Percentiles rank a stretch among this genome's conserved stretches.
Conservation (phyloP, 2,113 vertebrate species). For the Rynchops niger region DNA sequence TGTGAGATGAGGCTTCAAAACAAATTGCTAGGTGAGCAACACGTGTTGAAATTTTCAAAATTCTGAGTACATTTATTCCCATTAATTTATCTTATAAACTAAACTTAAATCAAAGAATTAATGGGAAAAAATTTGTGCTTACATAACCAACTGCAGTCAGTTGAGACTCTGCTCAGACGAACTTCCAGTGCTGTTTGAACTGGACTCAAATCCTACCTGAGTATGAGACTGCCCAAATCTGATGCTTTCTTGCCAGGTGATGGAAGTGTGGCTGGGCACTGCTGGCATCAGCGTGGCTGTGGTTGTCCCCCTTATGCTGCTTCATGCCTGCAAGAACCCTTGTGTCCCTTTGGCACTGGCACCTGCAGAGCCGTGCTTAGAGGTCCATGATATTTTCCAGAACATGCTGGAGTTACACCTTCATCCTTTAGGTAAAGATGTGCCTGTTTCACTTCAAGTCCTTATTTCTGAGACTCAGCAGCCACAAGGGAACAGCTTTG, state of each 20-base stretch:
- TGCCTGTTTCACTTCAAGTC: neutral
- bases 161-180: neutral
- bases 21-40: neutral
- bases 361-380: neutral
- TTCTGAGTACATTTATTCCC: neutral
- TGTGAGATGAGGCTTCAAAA: neutral
- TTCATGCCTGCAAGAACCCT: neutral
- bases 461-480: neutral
- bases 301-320: neutral
- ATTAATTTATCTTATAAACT: neutral
- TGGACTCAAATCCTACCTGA: neutral
- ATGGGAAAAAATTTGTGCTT: neutral
- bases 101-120: neutral
- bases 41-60: neutral
- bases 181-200: neutral
- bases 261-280: rapidly evolving
- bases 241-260: neutral
- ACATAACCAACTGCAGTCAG: neutral
- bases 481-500: neutral
- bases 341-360: neutral
- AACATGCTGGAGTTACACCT: neutral
- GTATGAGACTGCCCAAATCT: neutral
- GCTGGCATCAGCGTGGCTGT: neutral
- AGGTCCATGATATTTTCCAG: neutral
- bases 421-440: neutral